phyloP scores from a whole-genome alignment of 2,113 vertebrate genomes.

The Solea senegalensis region DNA sequence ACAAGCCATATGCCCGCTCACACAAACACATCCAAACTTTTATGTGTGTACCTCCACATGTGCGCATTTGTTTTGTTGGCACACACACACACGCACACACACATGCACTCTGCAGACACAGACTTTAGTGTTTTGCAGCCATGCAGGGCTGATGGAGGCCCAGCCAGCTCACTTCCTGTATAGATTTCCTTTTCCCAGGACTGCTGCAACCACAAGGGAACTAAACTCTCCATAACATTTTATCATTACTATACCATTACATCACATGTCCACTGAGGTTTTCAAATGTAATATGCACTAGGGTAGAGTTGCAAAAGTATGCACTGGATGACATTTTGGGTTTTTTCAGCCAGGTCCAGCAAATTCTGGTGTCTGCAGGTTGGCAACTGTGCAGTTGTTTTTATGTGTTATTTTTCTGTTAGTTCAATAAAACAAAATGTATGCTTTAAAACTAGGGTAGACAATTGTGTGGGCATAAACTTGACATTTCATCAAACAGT shows the following conservation, averaged over 20 bases:
- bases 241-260: conserved; percentile 30
- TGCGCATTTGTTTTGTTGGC: neutral
- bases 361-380: neutral
- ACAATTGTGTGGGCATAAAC: too few relatives aligned
- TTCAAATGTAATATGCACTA: conserved; percentile 3
- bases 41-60: neutral
- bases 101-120: neutral
- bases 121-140: conserved; percentile 12
- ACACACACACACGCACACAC: neutral
- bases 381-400: too few relatives aligned
- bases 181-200: conserved; percentile 57
- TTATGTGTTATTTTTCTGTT: too few relatives aligned
- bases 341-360: neutral
- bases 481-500: too few relatives aligned
- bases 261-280: conserved; percentile 30
- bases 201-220: conserved; percentile 40
- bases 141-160: conserved; percentile 3
- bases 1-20: neutral
- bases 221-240: conserved; percentile 19
- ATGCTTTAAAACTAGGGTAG: too few relatives aligned
- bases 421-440: too few relatives aligned
- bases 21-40: neutral
- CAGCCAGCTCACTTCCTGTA: conserved; percentile 61
- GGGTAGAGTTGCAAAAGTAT: neutral
- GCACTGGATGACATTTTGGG: too few relatives aligned